Evolutionary conservation across 2,797 vertebrate genomes (phyloP).

Genomic region (Sternotherus odoratus): DNA sequence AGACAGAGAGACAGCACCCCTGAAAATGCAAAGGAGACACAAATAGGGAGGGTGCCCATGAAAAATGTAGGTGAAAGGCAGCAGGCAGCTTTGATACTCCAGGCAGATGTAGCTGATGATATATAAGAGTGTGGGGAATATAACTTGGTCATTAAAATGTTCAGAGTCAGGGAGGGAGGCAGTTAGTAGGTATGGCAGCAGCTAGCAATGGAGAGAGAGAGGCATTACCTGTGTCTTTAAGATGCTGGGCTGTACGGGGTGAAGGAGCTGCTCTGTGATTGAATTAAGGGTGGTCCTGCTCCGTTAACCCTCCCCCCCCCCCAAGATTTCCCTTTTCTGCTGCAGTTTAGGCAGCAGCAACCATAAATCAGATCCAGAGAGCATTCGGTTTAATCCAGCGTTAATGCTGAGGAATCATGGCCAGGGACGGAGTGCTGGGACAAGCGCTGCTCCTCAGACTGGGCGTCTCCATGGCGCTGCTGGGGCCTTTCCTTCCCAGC

Average conservation of each 20-base stretch:
- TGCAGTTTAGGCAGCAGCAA: neutral
- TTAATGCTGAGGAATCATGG: neutral
- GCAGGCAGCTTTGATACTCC: neutral
- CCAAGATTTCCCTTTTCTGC: neutral
- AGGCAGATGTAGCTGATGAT: neutral
- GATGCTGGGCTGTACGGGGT: neutral
- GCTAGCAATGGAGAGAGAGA: too few relatives aligned
- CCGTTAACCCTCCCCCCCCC: rapidly evolving
- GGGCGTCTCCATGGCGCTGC: neutral
- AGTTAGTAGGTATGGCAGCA: neutral
- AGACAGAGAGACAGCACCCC: neutral
- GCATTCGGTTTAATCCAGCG: neutral
- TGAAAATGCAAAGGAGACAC: neutral
- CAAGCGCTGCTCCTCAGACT: neutral
- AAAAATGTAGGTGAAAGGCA: neutral
- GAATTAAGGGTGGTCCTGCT: neutral
- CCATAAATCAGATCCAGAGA: neutral
- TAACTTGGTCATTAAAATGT: neutral
- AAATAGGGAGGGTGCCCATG: neutral
- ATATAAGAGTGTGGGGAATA: rapidly evolving
- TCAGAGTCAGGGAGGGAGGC: neutral
- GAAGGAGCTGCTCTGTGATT: neutral
- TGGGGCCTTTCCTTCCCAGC: neutral
- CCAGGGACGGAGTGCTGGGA: neutral
- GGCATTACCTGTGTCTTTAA: neutral